Base-by-base conservation (phyloP, 2,113 vertebrate species). In the Centrocercus urophasianus region DNA sequence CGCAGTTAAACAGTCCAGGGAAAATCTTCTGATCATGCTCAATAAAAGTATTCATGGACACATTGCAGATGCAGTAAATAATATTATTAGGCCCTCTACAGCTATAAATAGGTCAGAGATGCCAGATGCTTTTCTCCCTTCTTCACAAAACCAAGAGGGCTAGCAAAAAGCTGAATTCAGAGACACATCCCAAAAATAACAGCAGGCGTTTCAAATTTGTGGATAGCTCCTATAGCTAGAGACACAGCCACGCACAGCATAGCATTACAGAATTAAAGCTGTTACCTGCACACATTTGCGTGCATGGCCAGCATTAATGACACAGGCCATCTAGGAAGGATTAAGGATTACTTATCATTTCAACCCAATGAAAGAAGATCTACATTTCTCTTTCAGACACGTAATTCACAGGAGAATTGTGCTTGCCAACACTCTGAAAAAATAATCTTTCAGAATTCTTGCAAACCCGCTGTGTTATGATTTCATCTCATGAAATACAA, bases 401-500 rank as follows among this genome's bases (percentile, higher is more conserved):
- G 28, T 94, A 97, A 97, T 95, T 97, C 97, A 97, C 97, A 59
- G 27, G 97, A 96, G 97, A 93, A 94, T 66, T 8, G 0, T 92
- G 93, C 96, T 97, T 98, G 98, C 98, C 98, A 98, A 96, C 86
- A 95, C 97, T 96, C 96, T 96, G 96, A 98, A 98, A 98, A 98
- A 98, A 98, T 97, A 97, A 98, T 98, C 98, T 98, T 97, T 97
- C 97, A 96, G 96, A 98, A 97, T 98, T 98, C 97, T 98, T 98
- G 93, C 97, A 98, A 97, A 96, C 96, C 96, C 97, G 96, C 96
- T 98, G 96, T 97, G 97, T 98, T 98, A 98, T 98, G 98, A 98
- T 98, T 98, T 98, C 98, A 98, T 98, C 98, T 97, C 96, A 98
- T 98, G 98, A 98, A 98, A 98, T 97, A 98, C 93, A 98, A 97